phyloP scores from a whole-genome alignment of 2,113 vertebrate species.

The Puffinus mauretanicus region DNA sequence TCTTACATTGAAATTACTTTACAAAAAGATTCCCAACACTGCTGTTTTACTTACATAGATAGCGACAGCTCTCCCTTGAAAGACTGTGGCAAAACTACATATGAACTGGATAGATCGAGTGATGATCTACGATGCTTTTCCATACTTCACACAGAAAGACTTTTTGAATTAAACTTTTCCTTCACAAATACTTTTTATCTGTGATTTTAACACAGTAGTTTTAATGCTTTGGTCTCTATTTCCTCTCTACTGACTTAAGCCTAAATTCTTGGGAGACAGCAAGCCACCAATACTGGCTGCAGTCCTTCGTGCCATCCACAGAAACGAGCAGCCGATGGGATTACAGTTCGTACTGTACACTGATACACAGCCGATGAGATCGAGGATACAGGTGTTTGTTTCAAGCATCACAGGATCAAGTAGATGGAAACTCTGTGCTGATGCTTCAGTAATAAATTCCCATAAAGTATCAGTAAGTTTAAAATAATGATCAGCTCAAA shows the following conservation, averaged over 20 bases:
- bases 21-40: not conserved
- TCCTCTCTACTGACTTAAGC: slow-evolving; percentile 53
- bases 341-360: slow-evolving; percentile 74
- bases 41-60: not conserved
- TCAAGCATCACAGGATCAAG: slow-evolving; percentile 66
- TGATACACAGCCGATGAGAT: slow-evolving; percentile 45
- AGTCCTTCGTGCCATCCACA: slow-evolving; percentile 74
- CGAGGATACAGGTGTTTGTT: slow-evolving; percentile 76
- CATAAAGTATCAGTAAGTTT: slow-evolving; percentile 76
- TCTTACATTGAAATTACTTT: not conserved
- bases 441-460: slow-evolving; percentile 71
- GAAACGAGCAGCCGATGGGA: slow-evolving; percentile 60
- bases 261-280: slow-evolving; percentile 68
- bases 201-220: not conserved
- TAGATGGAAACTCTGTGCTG: slow-evolving; percentile 80
- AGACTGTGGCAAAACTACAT: not conserved
- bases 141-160: not conserved
- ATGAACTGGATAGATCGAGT: not conserved
- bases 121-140: not conserved
- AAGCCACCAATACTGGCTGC: slow-evolving; percentile 69
- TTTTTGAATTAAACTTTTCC: not conserved
- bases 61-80: not conserved
- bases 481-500: not conserved
- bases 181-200: not conserved
- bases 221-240: not conserved